Percentiles rank a stretch among this genome's conserved stretches.
phyloP scores from a whole-genome alignment of 1,140 invertebrate genomes.

The Aporrectodea caliginosa region DNA sequence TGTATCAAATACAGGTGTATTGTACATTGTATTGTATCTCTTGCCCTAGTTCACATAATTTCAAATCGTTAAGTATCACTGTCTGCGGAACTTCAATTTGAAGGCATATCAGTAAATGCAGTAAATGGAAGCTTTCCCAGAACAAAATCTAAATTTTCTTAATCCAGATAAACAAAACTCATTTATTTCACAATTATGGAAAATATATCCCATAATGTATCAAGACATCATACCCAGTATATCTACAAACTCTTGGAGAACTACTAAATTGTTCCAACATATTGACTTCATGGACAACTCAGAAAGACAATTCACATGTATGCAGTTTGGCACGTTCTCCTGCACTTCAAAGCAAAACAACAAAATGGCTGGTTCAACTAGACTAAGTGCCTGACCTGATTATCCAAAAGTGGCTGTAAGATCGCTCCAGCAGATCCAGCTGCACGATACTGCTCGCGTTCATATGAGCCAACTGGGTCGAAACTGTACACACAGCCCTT shows the following conservation, averaged over 20 bases:
- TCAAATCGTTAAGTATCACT: background rate
- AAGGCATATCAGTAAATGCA: background rate
- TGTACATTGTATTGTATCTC: too few relatives aligned
- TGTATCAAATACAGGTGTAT: too few relatives aligned
- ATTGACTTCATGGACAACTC: too few relatives aligned
- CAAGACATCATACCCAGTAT: too few relatives aligned
- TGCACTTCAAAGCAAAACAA: background rate
- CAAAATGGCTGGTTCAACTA: constrained; percentile 2
- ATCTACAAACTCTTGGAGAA: too few relatives aligned
- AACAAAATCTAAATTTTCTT: too few relatives aligned
- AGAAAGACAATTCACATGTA: too few relatives aligned
- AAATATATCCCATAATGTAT: too few relatives aligned
- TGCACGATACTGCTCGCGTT: constrained; percentile 73
- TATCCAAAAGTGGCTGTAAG: constrained; percentile 62
- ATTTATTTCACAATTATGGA: too few relatives aligned
- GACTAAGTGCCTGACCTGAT: constrained; percentile 49
- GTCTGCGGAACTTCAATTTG: background rate
- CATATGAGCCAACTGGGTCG: constrained; percentile 93
- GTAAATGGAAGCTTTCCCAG: background rate
- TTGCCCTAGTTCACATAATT: too few relatives aligned
- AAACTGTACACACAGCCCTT: constrained; percentile 91
- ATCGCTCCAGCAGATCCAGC: constrained; percentile 67
- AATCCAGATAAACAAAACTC: too few relatives aligned
- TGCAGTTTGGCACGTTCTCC: background rate
- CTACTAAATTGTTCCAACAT: too few relatives aligned